Conservation (phyloP, 2,113 vertebrate genomes). For the Varanus salvator region DNA sequence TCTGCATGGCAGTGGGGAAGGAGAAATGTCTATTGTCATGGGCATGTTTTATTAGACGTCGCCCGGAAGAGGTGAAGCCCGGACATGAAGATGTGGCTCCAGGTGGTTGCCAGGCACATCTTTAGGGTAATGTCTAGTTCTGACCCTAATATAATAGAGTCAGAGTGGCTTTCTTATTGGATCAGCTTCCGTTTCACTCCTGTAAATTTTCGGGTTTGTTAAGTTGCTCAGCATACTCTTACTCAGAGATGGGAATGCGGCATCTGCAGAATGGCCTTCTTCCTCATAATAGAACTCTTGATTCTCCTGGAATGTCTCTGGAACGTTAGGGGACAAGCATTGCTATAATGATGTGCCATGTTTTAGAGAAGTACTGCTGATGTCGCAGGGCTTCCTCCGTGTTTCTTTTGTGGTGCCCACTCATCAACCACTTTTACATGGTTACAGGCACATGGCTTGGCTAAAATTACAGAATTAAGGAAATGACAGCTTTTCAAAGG, state of each 20-base stretch:
- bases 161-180: not conserved
- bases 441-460: not conserved
- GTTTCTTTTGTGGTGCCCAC: not conserved
- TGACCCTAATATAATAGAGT: not conserved
- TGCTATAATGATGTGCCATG: not conserved
- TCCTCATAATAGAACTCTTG: not conserved
- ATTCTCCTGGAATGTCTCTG: not conserved
- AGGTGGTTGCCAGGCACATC: not conserved
- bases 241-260: not conserved
- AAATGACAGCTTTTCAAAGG: not conserved
- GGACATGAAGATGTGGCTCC: not conserved
- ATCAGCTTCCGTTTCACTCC: not conserved
- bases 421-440: not conserved
- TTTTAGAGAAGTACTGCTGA: not conserved
- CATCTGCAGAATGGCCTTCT: not conserved
- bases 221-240: not conserved
- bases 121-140: not conserved
- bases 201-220: not conserved
- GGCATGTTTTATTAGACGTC: not conserved
- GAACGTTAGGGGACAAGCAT: not conserved
- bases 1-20: not conserved
- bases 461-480: not conserved
- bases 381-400: not conserved
- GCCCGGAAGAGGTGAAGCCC: not conserved
- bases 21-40: not conserved